Evolutionary conservation across 2,888 invertebrate species (phyloP), one percentile per base, ranked within the genome.

Genomic region (Minunthozetes semirufus): DNA sequence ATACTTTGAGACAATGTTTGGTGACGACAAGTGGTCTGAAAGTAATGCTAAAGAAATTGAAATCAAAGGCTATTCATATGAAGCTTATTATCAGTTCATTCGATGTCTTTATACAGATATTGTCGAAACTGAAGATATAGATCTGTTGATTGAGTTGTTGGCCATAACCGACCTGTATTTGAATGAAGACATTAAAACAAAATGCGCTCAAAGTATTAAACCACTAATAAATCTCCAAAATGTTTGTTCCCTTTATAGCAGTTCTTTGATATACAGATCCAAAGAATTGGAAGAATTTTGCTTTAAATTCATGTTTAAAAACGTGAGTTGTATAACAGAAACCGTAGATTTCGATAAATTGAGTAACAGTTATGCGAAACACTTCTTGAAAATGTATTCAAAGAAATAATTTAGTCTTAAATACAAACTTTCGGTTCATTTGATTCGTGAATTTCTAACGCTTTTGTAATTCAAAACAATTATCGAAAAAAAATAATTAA

Each of bases 1-100:
- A 5, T 25, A 61, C 11, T 61, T 61, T 17, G 15, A 61, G 29
- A 29, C 27, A 61, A 29, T 61, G 29, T 61, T 61, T 13, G 5
- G 27, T 1, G 27, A 61, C 13, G 33, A 33, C 8, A 25, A 8
- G 27, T 61, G 61, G 61, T 25, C 61, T 13, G 61, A 61, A 29
- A 61, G 61, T 29, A 3, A 61, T 5, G 6, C 61, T 1, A 61
- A 61, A 8, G 61, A 61, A 29, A 22, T 61, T 1, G 11, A 22
- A 17, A 61, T 61, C 13, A 61, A 19, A 27, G 27, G 22, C 29
- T 61, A 29, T 27, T 29, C 61, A 61, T 61, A 27, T 29, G 29
- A 61, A 29, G 61, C 29, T 17, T 61, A 61, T 61, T 61, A 29
- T 29, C 27, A 27, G 61, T 61, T 5, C 61, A 61, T 61, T 61